These are phyloP conservation scores for Netelia melanura DNA, from an alignment of 2,888 invertebrate genomes.

Conservation along the genomic window DNA sequence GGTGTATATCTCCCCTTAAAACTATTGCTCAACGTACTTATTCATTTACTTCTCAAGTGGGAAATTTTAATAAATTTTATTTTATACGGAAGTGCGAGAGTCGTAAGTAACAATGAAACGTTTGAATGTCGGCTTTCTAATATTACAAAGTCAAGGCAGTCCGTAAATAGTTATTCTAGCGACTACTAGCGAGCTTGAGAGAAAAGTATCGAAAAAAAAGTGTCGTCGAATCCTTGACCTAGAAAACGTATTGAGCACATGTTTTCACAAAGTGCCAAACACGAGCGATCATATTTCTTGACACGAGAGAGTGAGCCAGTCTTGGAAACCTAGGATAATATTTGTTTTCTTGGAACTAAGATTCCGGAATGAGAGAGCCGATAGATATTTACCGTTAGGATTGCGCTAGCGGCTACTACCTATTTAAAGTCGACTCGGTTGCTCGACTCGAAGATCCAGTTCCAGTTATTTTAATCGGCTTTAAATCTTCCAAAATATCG, in stretches of 20 bases:
- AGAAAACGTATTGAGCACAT: background rate
- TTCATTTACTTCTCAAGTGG: too few species aligned
- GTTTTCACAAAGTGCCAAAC: background rate
- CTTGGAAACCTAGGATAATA: conserved; percentile 22
- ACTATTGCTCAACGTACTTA: too few species aligned
- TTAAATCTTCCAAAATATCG: background rate
- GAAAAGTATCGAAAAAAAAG: too few species aligned
- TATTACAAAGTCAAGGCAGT: too few species aligned
- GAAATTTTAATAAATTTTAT: too few species aligned
- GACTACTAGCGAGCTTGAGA: too few species aligned
- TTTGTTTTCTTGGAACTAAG: conserved; percentile 25
- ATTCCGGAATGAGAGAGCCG: conserved; percentile 31
- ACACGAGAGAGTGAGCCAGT: background rate
- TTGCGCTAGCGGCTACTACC: background rate
- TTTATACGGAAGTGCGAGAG: too few species aligned
- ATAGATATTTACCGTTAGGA: conserved; percentile 50
- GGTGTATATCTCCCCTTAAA: too few species aligned
- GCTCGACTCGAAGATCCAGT: background rate
- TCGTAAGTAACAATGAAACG: too few species aligned
- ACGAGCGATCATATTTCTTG: background rate
- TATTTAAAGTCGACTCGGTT: conserved; percentile 1
- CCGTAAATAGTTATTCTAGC: too few species aligned
- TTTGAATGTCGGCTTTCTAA: too few species aligned
- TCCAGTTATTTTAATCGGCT: background rate
- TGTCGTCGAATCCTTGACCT: background rate